Base-by-base conservation (phyloP, 2,797 vertebrate species). In the Anguilla anguilla region DNA sequence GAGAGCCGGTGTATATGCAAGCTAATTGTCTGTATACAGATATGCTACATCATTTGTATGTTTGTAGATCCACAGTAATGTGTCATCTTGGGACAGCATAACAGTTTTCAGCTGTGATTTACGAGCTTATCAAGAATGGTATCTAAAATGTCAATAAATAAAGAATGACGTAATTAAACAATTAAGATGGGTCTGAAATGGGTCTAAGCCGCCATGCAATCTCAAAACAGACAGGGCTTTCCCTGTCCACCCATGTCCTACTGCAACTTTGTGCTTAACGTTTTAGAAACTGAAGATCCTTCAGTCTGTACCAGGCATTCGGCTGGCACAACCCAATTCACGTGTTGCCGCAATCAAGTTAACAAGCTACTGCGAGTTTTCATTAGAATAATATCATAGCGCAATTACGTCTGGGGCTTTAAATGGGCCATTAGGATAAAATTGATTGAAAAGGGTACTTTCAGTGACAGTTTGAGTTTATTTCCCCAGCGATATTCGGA, bases 291-390 rank as follows among this genome's bases (percentile, higher is more conserved):
- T 1, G 15, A 46, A 39, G 43, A 49, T 49, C 43, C 22, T 49
- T 22, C 15, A 25, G 17, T 46, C 0, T 43, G 74, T 22, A 79
- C 74, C 35, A 46, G 77, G 77, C 77, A 2, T 49, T 17, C 35
- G 35, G 72, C 5, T 39, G 72, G 35, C 43, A 46, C 9, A 25
- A 6, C 77, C 77, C 43, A 81, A 49, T 81, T 81, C 39, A 49
- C 1, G 35, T 81, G 77, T 49, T 13, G n/a, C 46, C 59, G 25
- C 35, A 69, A 83, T 53, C 83, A 19, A 82, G 77, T 67, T 87
- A 64, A 64, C 86, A 86, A 81, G 86, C 86, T 81, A 81, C 28
- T 51, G 69, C 49, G 35, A 64, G 59, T 83, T 46, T 83, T 85
- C 39, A 85, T 85, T 67, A 85, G 49, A 46, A 61, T 59, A 22